A percentile compares a stretch with the other conserved stretches of the same genome.
Conservation (phyloP, 1,140 invertebrate genomes). For the Musca domestica region DNA sequence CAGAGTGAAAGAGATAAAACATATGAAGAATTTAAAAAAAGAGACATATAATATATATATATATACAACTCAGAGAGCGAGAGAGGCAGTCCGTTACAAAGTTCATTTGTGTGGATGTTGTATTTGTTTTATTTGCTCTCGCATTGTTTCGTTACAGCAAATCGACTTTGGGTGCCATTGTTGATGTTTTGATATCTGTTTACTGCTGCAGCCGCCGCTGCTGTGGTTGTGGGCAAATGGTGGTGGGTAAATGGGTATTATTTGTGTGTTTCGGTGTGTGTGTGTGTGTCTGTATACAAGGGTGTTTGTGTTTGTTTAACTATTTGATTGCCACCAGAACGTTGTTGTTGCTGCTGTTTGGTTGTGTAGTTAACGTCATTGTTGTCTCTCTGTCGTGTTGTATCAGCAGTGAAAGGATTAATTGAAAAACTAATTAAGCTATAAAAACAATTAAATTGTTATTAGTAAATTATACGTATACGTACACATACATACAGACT, state of each 20-base stretch:
- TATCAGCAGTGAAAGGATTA: conserved; percentile 10
- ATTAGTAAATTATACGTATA: not conserved
- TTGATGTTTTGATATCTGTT: no score
- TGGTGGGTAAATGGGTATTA: not conserved
- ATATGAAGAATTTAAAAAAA: no score
- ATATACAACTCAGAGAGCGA: no score
- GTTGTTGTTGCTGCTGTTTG: no score
- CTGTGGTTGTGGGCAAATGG: not conserved
- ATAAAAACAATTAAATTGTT: conserved; percentile 15
- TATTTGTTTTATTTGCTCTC: conserved; percentile 4
- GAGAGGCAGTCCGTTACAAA: no score
- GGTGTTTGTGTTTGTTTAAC: no score
- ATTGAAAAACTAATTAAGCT: conserved; percentile 22
- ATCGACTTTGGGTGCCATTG: no score
- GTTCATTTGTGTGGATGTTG: not conserved
- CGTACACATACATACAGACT: not conserved
- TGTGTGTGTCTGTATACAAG: no score
- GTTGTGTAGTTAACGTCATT: not conserved
- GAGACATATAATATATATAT: no score
- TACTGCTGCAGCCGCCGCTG: no score
- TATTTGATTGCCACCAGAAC: no score
- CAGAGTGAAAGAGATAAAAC: no score
- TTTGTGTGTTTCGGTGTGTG: not conserved
- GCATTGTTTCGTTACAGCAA: not conserved
- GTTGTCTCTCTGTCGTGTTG: not conserved